Conservation (phyloP, 2,113 vertebrate species). For the Phycodurus eques region DNA sequence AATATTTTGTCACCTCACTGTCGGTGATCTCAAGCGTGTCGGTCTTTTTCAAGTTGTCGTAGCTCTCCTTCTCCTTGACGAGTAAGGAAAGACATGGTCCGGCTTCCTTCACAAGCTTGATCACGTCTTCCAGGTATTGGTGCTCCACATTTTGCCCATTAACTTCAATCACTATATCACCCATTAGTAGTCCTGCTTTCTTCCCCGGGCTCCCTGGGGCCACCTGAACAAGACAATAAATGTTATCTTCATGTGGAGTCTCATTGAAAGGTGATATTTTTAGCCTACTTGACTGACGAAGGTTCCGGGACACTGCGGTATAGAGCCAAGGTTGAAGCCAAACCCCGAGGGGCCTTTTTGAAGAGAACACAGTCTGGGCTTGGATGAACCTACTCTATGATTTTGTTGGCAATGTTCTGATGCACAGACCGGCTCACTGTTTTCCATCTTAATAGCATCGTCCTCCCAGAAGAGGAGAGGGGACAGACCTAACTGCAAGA, state of each 20-base stretch:
- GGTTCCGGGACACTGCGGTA: slow-evolving; percentile 48
- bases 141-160: slow-evolving; percentile 74
- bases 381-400: slow-evolving; percentile 7
- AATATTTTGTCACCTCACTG: slow-evolving; percentile 40
- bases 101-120: slow-evolving; percentile 60
- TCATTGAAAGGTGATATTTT: not conserved
- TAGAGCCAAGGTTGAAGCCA: slow-evolving; percentile 69
- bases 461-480: slow-evolving; percentile 82
- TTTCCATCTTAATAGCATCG: slow-evolving; percentile 22
- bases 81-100: slow-evolving; percentile 48
- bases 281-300: slow-evolving; percentile 74
- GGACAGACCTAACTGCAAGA: slow-evolving; percentile 82
- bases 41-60: slow-evolving; percentile 28
- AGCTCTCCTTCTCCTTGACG: slow-evolving; percentile 45
- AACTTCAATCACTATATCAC: slow-evolving; percentile 76
- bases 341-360: slow-evolving; percentile 65
- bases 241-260: not conserved
- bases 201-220: slow-evolving; percentile 65
- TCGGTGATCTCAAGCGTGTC: slow-evolving; percentile 20
- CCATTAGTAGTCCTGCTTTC: slow-evolving; percentile 67
- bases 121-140: slow-evolving; percentile 64
- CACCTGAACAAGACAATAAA: slow-evolving; percentile 58
- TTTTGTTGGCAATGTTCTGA: slow-evolving; percentile 11
- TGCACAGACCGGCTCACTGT: slow-evolving; percentile 4
- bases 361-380: slow-evolving; percentile 54